Evolutionary conservation across 1,140 invertebrate genomes (phyloP).

Genomic region (Panulirus ornatus): DNA sequence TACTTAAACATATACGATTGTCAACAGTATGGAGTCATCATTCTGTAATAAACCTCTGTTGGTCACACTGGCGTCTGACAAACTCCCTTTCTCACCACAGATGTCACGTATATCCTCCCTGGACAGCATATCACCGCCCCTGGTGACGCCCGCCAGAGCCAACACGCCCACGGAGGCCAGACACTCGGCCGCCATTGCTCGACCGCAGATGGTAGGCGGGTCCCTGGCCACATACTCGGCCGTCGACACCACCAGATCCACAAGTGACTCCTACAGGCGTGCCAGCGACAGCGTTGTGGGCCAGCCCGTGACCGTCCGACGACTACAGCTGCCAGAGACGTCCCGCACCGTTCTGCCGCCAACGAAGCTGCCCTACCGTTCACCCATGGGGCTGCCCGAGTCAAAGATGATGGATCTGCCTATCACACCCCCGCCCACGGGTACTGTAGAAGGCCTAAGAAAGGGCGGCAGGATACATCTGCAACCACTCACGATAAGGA

Average conservation of each 20-base stretch:
- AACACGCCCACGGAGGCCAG: constrained; percentile 71
- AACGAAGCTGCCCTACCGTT: constrained; percentile 12
- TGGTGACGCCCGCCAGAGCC: constrained; percentile 66
- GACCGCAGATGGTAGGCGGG: constrained; percentile 68
- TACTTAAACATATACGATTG: too few species aligned
- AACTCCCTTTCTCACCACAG: neutral
- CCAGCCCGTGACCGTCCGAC: neutral
- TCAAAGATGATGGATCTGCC: neutral
- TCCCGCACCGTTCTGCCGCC: constrained; percentile 42
- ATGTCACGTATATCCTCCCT: constrained; percentile 36
- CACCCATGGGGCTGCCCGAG: neutral
- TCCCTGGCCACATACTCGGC: constrained; percentile 65
- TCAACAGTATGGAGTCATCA: too few species aligned
- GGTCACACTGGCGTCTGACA: too few species aligned
- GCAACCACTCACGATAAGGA: constrained; percentile 47
- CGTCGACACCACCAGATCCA: constrained; percentile 38
- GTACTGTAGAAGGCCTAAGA: constrained; percentile 12
- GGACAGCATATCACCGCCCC: constrained; percentile 54
- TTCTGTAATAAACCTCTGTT: too few species aligned
- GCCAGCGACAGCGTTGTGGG: neutral
- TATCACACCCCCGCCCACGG: constrained; percentile 32
- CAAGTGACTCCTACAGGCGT: constrained; percentile 2
- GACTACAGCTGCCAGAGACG: constrained; percentile 16
- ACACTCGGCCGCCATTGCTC: constrained; percentile 60
- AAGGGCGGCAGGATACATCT: constrained; percentile 47